Conservation (phyloP, 2,797 vertebrate genomes). For the Hylomyscus alleni region DNA sequence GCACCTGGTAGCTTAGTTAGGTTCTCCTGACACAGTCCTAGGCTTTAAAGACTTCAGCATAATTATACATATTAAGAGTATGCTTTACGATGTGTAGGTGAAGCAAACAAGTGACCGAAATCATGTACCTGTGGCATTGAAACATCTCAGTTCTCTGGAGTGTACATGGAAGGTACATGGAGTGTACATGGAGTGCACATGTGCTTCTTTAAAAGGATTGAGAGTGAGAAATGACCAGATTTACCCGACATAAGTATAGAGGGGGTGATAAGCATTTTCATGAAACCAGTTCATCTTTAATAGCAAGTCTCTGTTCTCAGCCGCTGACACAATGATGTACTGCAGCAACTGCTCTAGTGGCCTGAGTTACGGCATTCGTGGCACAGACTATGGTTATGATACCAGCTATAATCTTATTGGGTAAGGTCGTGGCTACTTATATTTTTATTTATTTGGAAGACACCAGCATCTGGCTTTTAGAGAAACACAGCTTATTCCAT, state of each 20-base stretch:
- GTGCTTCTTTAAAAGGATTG: background rate
- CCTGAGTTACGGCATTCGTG: background rate
- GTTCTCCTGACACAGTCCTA: background rate
- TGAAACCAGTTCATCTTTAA: background rate
- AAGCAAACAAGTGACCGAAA: constrained; percentile 31
- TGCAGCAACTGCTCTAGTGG: background rate
- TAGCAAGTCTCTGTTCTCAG: background rate
- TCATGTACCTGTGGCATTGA: background rate
- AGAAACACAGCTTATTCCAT: background rate
- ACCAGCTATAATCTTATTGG: background rate
- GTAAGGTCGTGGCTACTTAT: background rate
- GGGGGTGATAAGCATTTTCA: background rate
- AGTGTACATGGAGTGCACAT: too few relatives aligned
- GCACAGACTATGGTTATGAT: background rate
- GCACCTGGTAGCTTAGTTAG: background rate
- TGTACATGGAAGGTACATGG: too few relatives aligned
- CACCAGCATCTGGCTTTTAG: too few relatives aligned
- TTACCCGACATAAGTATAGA: background rate
- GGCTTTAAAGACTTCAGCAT: constrained; percentile 24
- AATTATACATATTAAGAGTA: constrained; percentile 58
- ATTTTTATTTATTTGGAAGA: background rate
- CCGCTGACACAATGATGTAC: background rate
- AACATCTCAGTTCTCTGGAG: background rate
- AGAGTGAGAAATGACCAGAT: background rate
- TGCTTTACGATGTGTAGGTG: background rate